phyloP scores from a whole-genome alignment of 2,888 invertebrate species.

The Quadriops clusia region DNA sequence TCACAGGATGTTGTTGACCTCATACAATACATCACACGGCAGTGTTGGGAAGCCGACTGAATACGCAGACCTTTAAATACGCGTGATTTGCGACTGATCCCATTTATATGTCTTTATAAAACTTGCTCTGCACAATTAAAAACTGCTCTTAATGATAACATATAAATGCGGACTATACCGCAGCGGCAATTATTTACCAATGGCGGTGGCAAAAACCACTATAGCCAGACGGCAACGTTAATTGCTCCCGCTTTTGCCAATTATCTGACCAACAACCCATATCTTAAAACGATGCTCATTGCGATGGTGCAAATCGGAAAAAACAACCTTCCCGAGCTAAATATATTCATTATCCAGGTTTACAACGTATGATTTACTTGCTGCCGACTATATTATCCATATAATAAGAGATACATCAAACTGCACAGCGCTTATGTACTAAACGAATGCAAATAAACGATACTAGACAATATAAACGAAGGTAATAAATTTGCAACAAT shows the following conservation, averaged over 20 bases:
- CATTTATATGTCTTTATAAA: conserved; percentile 32
- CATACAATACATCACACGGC: conserved; percentile 10
- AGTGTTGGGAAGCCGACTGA: conserved; percentile 14
- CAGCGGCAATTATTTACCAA: conserved; percentile 25
- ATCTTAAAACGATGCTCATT: conserved; percentile 12
- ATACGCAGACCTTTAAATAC: conserved; percentile 17
- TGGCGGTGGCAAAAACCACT: conserved; percentile 25
- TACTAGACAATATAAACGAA: too few relatives aligned
- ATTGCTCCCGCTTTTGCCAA: conserved; percentile 26
- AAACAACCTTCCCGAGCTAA: too few relatives aligned
- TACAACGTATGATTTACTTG: too few relatives aligned
- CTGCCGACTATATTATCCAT: too few relatives aligned
- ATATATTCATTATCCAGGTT: too few relatives aligned
- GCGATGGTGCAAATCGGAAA: too few relatives aligned
- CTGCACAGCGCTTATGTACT: too few relatives aligned
- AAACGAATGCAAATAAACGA: too few relatives aligned
- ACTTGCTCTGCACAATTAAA: conserved; percentile 23
- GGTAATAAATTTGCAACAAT: too few relatives aligned
- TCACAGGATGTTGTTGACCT: conserved; percentile 16
- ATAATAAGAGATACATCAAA: too few relatives aligned
- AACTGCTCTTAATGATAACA: conserved; percentile 27
- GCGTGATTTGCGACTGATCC: conserved; percentile 20
- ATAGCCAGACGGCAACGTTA: conserved; percentile 25
- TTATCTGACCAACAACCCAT: conserved; percentile 22
- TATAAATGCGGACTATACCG: conserved; percentile 29